Evolutionary conservation across 2,888 invertebrate genomes (phyloP), one percentile per base, ranked within the genome.

Genomic region (Mayetiola destructor): DNA sequence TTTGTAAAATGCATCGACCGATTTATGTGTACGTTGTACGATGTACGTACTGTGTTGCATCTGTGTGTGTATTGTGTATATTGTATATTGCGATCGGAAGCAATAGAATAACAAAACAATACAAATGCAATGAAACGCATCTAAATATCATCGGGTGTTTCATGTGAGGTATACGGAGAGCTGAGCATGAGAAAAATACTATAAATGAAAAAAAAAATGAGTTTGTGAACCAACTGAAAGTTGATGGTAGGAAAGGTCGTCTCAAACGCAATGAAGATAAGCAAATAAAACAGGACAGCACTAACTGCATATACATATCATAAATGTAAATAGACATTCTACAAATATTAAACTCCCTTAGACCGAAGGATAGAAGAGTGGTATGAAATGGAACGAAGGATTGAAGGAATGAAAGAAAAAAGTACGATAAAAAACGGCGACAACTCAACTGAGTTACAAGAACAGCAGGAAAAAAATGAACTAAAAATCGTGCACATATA

Each of bases 101-200:
- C 48, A 48, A 9, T 48, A 16, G 23, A 48, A 48, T 9, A 37
- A 48, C 48, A 48, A 27, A 48, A 48, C 48, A 48, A 48, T 48
- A 48, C 48, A 48, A 48, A 39, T 39, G 4, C 39, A 39, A 16
- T 8, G 9, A 42, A 42, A 23, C 42, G 42, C 42, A 48, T 48
- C 16, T n/a, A n/a, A n/a, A n/a, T n/a, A n/a, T 23, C n/a, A 14
- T 48, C 23, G 14, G 27, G 27, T 48, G 27, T 27, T 6, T n/a
- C 6, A 23, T 23, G n/a, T n/a, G 3, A n/a, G n/a, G n/a, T n/a
- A n/a, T n/a, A n/a, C n/a, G n/a, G n/a, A n/a, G n/a, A n/a, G n/a
- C n/a, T n/a, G n/a, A n/a, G n/a, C n/a, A n/a, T n/a, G n/a, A n/a
- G n/a, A n/a, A n/a, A n/a, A n/a, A n/a, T n/a, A n/a, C n/a, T n/a